Evolutionary conservation across 1,140 invertebrate genomes (phyloP).

Genomic region (Lepidurus couesii): DNA sequence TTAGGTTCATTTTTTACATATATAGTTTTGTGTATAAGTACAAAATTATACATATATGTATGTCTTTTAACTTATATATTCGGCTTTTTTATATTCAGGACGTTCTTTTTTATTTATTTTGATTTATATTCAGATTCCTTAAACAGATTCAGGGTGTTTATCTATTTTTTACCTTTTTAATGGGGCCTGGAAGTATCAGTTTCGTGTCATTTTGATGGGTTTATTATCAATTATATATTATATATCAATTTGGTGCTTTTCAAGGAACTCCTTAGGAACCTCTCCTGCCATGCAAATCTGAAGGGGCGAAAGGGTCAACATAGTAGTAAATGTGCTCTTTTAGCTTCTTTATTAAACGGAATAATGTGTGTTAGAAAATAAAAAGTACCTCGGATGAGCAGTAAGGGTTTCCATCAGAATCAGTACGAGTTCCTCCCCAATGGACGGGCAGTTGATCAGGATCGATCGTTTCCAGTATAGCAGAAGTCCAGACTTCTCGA

Average conservation of each 20-base stretch:
- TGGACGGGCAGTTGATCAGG: slow-evolving; percentile 55
- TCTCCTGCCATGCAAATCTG: slow-evolving; percentile 69
- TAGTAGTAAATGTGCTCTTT: not conserved
- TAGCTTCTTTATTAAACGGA: not conserved
- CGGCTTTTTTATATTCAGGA: no score
- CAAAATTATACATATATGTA: no score
- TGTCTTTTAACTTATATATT: no score
- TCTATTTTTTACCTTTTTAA: no score
- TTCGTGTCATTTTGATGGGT: no score
- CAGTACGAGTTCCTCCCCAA: slow-evolving; percentile 43
- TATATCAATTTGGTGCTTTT: slow-evolving; percentile 48
- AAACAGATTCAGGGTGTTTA: no score
- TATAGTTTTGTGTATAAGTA: no score
- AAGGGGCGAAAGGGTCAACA: slow-evolving; percentile 34
- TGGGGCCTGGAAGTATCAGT: no score
- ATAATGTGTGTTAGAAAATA: not conserved
- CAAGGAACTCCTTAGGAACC: slow-evolving; percentile 66
- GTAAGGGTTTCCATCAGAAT: slow-evolving; percentile 42
- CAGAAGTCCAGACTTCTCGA: slow-evolving; percentile 66
- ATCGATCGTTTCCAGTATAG: slow-evolving; percentile 59
- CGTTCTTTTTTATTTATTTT: no score
- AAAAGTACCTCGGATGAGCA: slow-evolving; percentile 30
- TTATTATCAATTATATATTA: no score
- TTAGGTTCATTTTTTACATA: no score
- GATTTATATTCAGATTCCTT: no score